Percentiles rank a stretch among this genome's conserved stretches.
Conservation (phyloP, 2,797 vertebrate genomes). For the Platyrinchus mystaceus region DNA sequence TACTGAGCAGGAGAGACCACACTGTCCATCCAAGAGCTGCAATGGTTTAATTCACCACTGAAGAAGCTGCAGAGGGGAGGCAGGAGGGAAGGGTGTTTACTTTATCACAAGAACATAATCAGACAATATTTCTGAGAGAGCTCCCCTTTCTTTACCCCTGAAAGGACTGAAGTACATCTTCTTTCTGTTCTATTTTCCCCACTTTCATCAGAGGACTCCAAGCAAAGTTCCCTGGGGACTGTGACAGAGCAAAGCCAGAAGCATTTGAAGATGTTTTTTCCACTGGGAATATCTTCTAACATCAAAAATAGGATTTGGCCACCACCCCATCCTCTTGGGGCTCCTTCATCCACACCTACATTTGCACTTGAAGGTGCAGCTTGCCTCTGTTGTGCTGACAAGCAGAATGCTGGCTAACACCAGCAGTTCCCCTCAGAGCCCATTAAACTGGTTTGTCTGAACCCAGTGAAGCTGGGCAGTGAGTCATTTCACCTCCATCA, state of each 20-base stretch:
- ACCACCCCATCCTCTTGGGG: neutral
- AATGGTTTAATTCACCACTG: neutral
- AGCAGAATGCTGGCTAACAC: neutral
- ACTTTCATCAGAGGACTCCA: neutral
- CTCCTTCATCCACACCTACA: neutral
- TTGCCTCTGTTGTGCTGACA: neutral
- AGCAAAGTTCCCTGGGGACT: rapidly evolving
- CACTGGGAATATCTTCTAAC: neutral
- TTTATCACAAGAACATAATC: neutral
- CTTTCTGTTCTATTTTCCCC: neutral
- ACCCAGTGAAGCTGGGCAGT: neutral
- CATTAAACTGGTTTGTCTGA: neutral
- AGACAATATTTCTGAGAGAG: neutral
- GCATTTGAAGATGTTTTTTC: neutral
- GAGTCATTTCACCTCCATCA: neutral
- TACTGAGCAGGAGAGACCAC: neutral
- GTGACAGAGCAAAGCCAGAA: neutral
- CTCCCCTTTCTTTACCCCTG: neutral
- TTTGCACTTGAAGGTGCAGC: neutral
- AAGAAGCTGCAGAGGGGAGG: neutral
- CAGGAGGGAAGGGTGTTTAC: neutral
- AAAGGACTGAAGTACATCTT: neutral
- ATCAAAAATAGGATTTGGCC: neutral
- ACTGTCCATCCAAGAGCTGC: neutral
- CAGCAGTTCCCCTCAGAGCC: neutral